Percentiles rank a stretch among this genome's conserved stretches.
Conservation (phyloP, 2,888 invertebrate species). For the Sclerodermus sp. region DNA sequence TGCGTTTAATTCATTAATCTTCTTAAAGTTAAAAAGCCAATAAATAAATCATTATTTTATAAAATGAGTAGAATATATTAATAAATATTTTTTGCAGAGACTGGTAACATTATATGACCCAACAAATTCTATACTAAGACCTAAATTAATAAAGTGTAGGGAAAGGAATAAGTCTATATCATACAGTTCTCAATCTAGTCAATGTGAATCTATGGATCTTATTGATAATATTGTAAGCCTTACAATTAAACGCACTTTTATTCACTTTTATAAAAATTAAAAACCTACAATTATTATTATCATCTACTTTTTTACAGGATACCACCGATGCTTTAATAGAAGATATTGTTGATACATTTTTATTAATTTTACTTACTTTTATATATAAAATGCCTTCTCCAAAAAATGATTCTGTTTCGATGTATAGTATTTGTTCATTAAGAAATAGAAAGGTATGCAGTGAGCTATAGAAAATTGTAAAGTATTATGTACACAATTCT, state of each 20-base stretch:
- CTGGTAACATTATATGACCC: slow-evolving; percentile 66
- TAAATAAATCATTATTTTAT: slow-evolving; percentile 7
- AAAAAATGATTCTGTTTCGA: slow-evolving; percentile 39
- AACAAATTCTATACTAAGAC: slow-evolving; percentile 62
- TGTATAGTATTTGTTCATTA: slow-evolving; percentile 39
- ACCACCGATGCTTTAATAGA: slow-evolving; percentile 49
- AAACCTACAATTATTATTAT: not conserved
- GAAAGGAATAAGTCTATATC: slow-evolving; percentile 50
- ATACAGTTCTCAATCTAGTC: slow-evolving; percentile 59
- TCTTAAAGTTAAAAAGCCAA: not conserved
- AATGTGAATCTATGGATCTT: slow-evolving; percentile 59
- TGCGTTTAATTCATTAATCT: not conserved
- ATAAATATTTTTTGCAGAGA: slow-evolving; percentile 42
- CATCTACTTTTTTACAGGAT: slow-evolving; percentile 31
- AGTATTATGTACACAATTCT: slow-evolving; percentile 2
- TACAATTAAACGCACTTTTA: slow-evolving; percentile 2
- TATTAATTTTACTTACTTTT: slow-evolving; percentile 58
- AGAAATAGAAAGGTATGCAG: slow-evolving; percentile 41
- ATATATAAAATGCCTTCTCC: slow-evolving; percentile 50
- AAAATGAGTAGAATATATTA: too few species aligned
- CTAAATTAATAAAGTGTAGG: slow-evolving; percentile 56
- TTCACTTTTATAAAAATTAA: slow-evolving; percentile 9
- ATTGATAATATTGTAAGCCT: slow-evolving; percentile 44
- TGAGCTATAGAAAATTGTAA: slow-evolving; percentile 2
- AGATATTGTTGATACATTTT: slow-evolving; percentile 61